Percentiles rank a stretch among this genome's conserved stretches.
phyloP scores from a whole-genome alignment of 2,888 invertebrate species.

The Corbicula japonica region DNA sequence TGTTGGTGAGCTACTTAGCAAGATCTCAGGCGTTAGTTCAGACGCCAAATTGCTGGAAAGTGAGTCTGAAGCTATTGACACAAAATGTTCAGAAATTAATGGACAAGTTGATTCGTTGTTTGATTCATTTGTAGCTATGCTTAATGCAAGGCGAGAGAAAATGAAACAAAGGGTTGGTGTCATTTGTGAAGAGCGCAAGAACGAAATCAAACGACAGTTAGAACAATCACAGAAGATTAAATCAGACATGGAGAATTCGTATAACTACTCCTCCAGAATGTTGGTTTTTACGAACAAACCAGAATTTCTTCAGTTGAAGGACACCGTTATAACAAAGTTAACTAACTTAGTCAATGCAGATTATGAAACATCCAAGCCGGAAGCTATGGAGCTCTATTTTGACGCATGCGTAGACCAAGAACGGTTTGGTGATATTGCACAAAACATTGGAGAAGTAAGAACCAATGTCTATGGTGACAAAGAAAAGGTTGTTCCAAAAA shows the following conservation, averaged over 20 bases:
- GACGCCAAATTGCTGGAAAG: conserved; percentile 61
- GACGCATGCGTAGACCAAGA: conserved; percentile 54
- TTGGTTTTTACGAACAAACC: conserved; percentile 70
- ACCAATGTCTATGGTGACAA: conserved; percentile 47
- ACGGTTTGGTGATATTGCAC: conserved; percentile 60
- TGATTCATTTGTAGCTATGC: conserved; percentile 54
- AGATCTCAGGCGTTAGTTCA: conserved; percentile 66
- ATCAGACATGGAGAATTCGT: conserved; percentile 66
- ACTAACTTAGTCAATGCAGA: conserved; percentile 52
- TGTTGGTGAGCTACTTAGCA: conserved; percentile 67
- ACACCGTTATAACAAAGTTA: conserved; percentile 60
- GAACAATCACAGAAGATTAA: conserved; percentile 54
- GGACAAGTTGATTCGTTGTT: conserved; percentile 67
- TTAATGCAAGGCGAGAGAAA: conserved; percentile 63
- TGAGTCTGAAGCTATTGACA: conserved; percentile 54
- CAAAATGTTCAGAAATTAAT: conserved; percentile 53
- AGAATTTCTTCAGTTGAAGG: conserved; percentile 68
- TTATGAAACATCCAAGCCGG: conserved; percentile 38
- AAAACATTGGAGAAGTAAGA: conserved; percentile 57
- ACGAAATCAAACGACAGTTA: conserved; percentile 51
- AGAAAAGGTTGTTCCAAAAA: conserved; percentile 4
- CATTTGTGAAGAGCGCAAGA: conserved; percentile 61
- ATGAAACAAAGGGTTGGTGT: conserved; percentile 67
- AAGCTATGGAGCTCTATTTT: conserved; percentile 60
- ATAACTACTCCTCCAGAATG: conserved; percentile 70